These are phyloP conservation scores for Butorides virescens DNA, from an alignment of 2,113 vertebrate species.

Conservation along the genomic window DNA sequence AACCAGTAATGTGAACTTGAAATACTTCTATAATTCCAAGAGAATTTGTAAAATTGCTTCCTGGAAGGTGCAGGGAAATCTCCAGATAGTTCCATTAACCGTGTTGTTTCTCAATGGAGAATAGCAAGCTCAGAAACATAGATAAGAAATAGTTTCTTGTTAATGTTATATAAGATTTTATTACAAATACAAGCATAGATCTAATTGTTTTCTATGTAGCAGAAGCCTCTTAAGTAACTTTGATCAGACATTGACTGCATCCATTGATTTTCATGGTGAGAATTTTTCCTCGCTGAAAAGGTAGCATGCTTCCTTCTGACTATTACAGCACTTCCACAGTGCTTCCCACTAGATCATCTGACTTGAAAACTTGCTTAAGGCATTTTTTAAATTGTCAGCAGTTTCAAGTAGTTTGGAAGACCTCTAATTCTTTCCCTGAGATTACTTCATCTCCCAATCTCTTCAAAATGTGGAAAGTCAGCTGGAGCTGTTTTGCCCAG, in stretches of 20 bases:
- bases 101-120: background rate
- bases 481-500: background rate
- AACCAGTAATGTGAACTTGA: background rate
- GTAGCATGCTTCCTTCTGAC: background rate
- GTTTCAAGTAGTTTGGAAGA: background rate
- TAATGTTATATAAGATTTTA: background rate
- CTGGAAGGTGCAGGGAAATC: background rate
- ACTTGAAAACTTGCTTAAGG: background rate
- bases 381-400: background rate
- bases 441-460: background rate
- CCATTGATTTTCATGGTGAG: background rate
- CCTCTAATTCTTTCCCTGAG: background rate
- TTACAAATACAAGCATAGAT: background rate
- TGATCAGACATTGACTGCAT: background rate
- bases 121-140: background rate
- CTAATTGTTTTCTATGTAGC: background rate
- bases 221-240: background rate
- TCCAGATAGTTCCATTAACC: background rate
- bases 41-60: background rate
- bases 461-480: background rate
- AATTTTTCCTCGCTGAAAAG: background rate
- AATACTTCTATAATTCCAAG: background rate
- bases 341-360: background rate
- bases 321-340: background rate
- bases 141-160: background rate